Evolutionary conservation across 2,113 vertebrate genomes (phyloP).

Genomic region (Chloropsis cyanopogon): DNA sequence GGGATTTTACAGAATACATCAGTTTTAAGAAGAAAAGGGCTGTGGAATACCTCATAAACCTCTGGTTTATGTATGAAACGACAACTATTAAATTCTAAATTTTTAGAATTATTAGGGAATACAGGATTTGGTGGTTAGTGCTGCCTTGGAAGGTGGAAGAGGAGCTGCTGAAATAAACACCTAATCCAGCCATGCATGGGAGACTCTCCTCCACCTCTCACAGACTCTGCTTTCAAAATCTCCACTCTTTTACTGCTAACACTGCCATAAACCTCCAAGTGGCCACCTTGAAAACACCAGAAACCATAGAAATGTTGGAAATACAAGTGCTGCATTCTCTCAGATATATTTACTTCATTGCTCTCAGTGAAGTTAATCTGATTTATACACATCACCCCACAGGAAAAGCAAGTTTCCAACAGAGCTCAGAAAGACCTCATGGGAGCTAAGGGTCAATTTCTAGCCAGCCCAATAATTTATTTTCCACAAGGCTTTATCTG

Average conservation of each 20-base stretch:
- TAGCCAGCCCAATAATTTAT: not conserved
- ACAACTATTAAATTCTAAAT: not conserved
- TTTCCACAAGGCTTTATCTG: not conserved
- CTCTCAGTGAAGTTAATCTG: not conserved
- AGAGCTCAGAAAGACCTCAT: not conserved
- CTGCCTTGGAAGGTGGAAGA: not conserved
- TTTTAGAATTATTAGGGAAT: not conserved
- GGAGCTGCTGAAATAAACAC: not conserved
- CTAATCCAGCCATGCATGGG: not conserved
- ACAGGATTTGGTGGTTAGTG: accelerated
- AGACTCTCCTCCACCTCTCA: not conserved
- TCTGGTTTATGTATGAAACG: not conserved
- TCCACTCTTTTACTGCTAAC: not conserved
- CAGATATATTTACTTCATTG: not conserved
- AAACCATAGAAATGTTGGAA: not conserved
- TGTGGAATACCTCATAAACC: not conserved
- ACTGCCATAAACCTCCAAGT: not conserved
- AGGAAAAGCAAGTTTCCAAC: not conserved
- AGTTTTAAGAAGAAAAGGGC: not conserved
- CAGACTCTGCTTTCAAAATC: not conserved
- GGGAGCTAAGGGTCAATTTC: not conserved
- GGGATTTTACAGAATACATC: not conserved
- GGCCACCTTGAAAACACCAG: not conserved
- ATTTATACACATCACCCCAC: not conserved
- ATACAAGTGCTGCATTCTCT: not conserved